Conservation (phyloP, 2,797 vertebrate genomes). For the Erethizon dorsatum region DNA sequence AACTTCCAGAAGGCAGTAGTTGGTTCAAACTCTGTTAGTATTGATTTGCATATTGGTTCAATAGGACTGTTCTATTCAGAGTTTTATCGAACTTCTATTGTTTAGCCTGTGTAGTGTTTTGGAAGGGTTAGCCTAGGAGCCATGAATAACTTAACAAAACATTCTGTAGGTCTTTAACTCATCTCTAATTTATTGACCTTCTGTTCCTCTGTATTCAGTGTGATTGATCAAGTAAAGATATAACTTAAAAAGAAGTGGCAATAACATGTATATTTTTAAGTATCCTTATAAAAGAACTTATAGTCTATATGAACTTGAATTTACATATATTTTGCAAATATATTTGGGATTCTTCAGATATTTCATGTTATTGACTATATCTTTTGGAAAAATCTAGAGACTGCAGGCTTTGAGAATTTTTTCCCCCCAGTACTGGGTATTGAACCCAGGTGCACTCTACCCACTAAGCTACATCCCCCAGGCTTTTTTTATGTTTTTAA, state of each 20-base stretch:
- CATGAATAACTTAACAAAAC: slow-evolving; percentile 13
- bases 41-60: slow-evolving; percentile 30
- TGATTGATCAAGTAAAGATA: not conserved
- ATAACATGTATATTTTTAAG: slow-evolving; percentile 4
- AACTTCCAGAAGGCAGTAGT: slow-evolving; percentile 49
- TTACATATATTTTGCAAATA: slow-evolving; percentile 35
- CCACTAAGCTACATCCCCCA: not conserved
- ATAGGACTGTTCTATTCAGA: not conserved
- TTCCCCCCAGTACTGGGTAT: not conserved
- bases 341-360: slow-evolving; percentile 23
- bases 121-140: not conserved
- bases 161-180: not conserved
- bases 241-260: not conserved
- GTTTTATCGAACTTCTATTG: not conserved
- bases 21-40: not conserved
- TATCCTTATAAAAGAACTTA: slow-evolving; percentile 44
- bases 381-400: slow-evolving; percentile 33
- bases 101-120: slow-evolving; percentile 21
- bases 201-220: not conserved
- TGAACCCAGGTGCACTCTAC: not conserved
- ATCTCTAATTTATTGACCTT: slow-evolving; percentile 3
- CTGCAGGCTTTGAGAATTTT: not conserved
- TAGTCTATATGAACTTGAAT: not conserved
- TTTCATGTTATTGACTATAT: slow-evolving; percentile 34
- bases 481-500: not conserved